phyloP scores from a whole-genome alignment of 2,888 invertebrate genomes.

The Acanthoscelides obtectus region DNA sequence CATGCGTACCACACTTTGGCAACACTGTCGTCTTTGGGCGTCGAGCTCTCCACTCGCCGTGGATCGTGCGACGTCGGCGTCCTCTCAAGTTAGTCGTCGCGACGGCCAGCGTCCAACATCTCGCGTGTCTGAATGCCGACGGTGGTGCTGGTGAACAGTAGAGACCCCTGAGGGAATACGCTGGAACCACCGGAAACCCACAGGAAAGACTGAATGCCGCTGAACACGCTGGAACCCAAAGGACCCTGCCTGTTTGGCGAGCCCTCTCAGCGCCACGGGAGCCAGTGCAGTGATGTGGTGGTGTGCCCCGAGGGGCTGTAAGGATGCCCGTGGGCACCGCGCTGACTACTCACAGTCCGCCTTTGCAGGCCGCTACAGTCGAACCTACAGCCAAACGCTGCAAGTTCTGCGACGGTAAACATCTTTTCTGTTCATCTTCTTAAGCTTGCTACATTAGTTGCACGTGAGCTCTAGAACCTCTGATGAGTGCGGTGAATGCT shows the following conservation, averaged over 20 bases:
- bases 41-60: constrained; percentile 15
- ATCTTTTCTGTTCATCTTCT: not conserved
- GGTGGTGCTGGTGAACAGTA: constrained; percentile 10
- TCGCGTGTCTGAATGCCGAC: not conserved
- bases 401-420: constrained; percentile 83
- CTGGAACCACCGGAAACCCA: constrained; percentile 23
- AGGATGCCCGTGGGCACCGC: constrained; percentile 60
- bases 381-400: constrained; percentile 87
- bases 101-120: constrained; percentile 9
- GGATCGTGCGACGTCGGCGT: constrained; percentile 24
- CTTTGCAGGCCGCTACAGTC: constrained; percentile 37
- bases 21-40: constrained; percentile 21
- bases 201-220: not conserved
- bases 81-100: constrained; percentile 11
- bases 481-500: not conserved
- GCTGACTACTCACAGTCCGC: constrained; percentile 40
- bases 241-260: constrained; percentile 20
- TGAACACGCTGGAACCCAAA: constrained; percentile 2
- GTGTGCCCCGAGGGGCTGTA: not conserved
- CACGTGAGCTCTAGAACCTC: not conserved
- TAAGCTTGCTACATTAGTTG: not conserved
- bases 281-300: not conserved
- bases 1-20: no score
- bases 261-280: constrained; percentile 34
- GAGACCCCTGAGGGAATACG: constrained; percentile 20